A percentile compares a stretch with the other conserved stretches of the same genome.
Evolutionary conservation across 2,888 invertebrate species (phyloP).

Genomic region (Muschampia plurimacula): DNA sequence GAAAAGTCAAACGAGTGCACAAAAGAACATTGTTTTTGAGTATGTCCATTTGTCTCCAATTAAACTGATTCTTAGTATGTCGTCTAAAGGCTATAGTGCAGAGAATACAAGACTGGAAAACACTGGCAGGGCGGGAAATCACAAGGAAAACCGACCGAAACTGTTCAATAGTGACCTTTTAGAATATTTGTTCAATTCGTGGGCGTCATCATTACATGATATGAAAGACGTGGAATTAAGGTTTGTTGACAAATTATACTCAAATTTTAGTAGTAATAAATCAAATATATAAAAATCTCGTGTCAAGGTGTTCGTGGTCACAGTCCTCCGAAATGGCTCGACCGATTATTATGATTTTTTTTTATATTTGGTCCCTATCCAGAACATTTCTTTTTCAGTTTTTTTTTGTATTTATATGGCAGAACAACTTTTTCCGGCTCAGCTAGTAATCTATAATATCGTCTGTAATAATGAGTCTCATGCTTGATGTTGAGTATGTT

Average conservation of each 20-base stretch:
- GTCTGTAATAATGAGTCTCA: too few species aligned
- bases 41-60: slow-evolving; percentile 86
- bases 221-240: slow-evolving; percentile 88
- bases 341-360: too few species aligned
- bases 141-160: slow-evolving; percentile 78
- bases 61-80: slow-evolving; percentile 87
- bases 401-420: too few species aligned
- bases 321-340: too few species aligned
- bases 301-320: too few species aligned
- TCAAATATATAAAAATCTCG: too few species aligned
- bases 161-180: slow-evolving; percentile 86
- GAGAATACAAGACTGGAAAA: slow-evolving; percentile 60
- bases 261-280: not conserved
- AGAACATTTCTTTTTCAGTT: too few species aligned
- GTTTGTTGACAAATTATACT: slow-evolving; percentile 56
- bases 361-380: too few species aligned
- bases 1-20: slow-evolving; percentile 68
- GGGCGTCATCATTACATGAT: slow-evolving; percentile 88
- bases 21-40: slow-evolving; percentile 81
- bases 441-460: too few species aligned
- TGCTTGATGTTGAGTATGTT: too few species aligned
- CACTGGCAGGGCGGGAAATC: slow-evolving; percentile 63
- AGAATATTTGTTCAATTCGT: slow-evolving; percentile 87
- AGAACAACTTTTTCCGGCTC: too few species aligned
- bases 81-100: slow-evolving; percentile 73